Evolutionary conservation across 2,888 invertebrate species (phyloP), one percentile per base, ranked within the genome.

Genomic region (Pandemis corylana): DNA sequence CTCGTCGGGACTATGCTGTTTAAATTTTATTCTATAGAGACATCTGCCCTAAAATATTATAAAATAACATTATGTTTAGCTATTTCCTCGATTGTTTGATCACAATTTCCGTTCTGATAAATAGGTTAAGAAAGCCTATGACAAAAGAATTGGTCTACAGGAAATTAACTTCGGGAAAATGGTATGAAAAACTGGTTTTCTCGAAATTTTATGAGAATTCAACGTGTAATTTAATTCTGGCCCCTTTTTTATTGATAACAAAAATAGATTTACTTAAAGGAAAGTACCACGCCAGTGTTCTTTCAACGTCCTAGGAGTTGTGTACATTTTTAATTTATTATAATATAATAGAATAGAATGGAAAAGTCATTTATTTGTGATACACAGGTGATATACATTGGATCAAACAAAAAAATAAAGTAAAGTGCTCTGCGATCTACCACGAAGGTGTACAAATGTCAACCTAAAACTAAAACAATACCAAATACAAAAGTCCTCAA

Each of bases 121-220:
- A 80, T 77, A 76, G 76, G 75, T 76, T 71, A 75, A 69, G 64
- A 76, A 76, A 72, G 68, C 66, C 61, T 20, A 73, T 15, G 49
- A 70, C 69, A 75, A 71, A 76, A 71, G 73, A 77, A 80, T 78
- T 82, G 80, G 72, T 79, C 78, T 77, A 73, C 80, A 80, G 84
- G 81, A 83, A 84, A 85, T 84, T 82, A 80, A 77, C 76, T 80
- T 72, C 36, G 76, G 76, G 77, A 77, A 79, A 82, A 78, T 78
- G 79, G 64, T 75, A 77, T 77, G 77, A 77, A 76, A 80, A 73
- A 78, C 68, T 69, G 76, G 71, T 71, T 68, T 68, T 36, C 69
- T 62, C 36, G 73, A 76, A 76, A 78, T 72, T 75, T 63, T 28
- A 59, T 59, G 28, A 42, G 44, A 64, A 44, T 71, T 56, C 64